Base-by-base conservation (phyloP, 2,113 vertebrate genomes). In the Chionodraco myersi region DNA sequence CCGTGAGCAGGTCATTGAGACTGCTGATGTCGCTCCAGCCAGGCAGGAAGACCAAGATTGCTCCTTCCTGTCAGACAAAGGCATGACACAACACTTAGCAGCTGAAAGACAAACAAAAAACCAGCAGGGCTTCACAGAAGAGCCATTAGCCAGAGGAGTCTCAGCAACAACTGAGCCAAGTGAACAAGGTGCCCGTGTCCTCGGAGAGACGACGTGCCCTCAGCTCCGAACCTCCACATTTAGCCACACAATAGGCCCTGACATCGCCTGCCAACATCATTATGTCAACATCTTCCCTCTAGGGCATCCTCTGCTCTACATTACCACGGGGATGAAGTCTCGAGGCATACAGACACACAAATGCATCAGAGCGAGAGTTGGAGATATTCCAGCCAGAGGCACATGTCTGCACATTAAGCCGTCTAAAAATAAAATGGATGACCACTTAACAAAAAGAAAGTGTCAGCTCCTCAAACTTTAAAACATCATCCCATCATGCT, bases 21-120 rank as follows among this genome's bases (percentile, higher is more conserved):
- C 87, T 94, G 91, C 98, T 99, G 85, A 99, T 99, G 92, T 98
- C 97, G 94, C 98, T 98, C 98, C 98, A 99, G 75, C 98, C 98
- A 52, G 98, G 98, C 45, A 99, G 94, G 90, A 99, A 99, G 60
- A 99, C 96, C 72, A 99, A 89, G 87, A 99, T 98, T 0, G 98
- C 98, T 84, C 98, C 98, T 69, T 99, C 97, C 98, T 99, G 74
- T 21, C 79, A 72, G 30, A 90, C 53, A 86, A 69, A 86, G 41
- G 86, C 12, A 77, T 13, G 10, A 66, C n/a, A 48, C 6, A 59
- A 66, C 54, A 82, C 48, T 77, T 34, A 69, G 2, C 5, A 53
- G 59, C 57, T 79, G 72, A 60, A 64, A 54, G 12, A 65, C 36
- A 59, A 16, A 34, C 4, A 68, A 36, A 65, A 68, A 61, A 51